Conservation (phyloP, 2,888 invertebrate species). For the Miltochrista miniata region DNA sequence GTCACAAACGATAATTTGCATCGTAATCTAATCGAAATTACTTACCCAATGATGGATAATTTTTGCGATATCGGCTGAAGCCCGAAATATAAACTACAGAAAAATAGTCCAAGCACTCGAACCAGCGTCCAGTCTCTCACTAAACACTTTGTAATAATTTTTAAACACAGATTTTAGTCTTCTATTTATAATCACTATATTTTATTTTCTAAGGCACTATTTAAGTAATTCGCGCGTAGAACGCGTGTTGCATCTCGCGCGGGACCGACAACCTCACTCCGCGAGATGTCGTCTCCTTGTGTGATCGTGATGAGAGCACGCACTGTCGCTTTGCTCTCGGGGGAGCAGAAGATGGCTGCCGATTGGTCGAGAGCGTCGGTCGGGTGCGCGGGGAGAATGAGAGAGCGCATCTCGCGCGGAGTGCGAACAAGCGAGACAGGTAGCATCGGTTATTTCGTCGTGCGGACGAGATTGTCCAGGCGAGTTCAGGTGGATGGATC, state of each 20-base stretch:
- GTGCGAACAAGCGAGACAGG: constrained; percentile 70
- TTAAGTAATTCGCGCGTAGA: constrained; percentile 59
- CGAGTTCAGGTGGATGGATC: constrained; percentile 72
- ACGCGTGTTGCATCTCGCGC: constrained; percentile 57
- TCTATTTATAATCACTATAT: constrained; percentile 47
- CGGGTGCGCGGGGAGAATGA: constrained; percentile 73
- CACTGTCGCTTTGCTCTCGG: constrained; percentile 83
- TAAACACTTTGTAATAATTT: constrained; percentile 55
- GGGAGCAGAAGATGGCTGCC: constrained; percentile 81
- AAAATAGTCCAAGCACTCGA: constrained; percentile 63
- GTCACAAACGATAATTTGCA: constrained; percentile 74
- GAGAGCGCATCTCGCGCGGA: constrained; percentile 69
- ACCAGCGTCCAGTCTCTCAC: constrained; percentile 68
- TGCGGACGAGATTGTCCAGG: constrained; percentile 71
- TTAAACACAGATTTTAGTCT: constrained; percentile 65
- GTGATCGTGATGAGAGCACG: constrained; percentile 80
- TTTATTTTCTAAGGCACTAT: constrained; percentile 61
- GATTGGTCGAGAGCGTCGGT: constrained; percentile 78
- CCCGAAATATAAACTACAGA: constrained; percentile 50
- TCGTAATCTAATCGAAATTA: constrained; percentile 79
- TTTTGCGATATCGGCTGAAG: constrained; percentile 73
- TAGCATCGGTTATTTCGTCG: constrained; percentile 71
- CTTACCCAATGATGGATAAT: constrained; percentile 83
- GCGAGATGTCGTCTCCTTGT: constrained; percentile 81
- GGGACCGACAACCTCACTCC: constrained; percentile 77